Evolutionary conservation across 2,888 invertebrate species (phyloP), one percentile per base, ranked within the genome.

Genomic region (Habrosyne pyritoides): DNA sequence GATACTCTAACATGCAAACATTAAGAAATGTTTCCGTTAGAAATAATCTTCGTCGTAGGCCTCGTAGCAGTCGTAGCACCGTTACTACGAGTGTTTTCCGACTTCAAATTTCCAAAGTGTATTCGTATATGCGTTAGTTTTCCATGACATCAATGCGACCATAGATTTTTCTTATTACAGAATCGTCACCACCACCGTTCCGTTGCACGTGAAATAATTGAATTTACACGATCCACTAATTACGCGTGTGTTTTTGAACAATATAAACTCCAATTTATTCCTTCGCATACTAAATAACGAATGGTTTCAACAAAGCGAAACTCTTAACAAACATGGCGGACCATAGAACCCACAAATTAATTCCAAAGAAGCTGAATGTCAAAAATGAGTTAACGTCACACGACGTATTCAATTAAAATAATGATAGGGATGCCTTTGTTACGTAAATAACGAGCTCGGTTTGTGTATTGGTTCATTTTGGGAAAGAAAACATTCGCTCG

Each of bases 231-330:
- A 67, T 77, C 79, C 84, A 86, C 82, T 83, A 86, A 87, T 87
- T 85, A 87, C 83, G 87, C 80, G 79, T 84, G 81, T 79, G 78
- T 81, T 75, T 67, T 76, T 79, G 77, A 71, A 87, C 84, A 88
- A 84, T 83, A 83, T 81, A 84, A 86, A 86, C 84, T 87, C 79
- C 85, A 87, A 88, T 88, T 87, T 86, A 83, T 86, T 86, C 78
- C 75, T 70, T 69, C 76, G 73, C 79, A 77, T 78, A 83, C 84
- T 79, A 85, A 84, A 87, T 79, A 81, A 84, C 79, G 79, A 71
- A 79, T 69, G 77, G 75, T 73, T 73, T 71, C 67, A 78, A 81
- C 81, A 80, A 78, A 83, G 77, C 79, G 77, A 73, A 75, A 78
- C 75, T 76, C 66, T 67, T 78, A 74, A 75, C 77, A 80, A 72